Evolutionary conservation across 2,888 invertebrate species (phyloP).

Genomic region (Drosophila anomelani): DNA sequence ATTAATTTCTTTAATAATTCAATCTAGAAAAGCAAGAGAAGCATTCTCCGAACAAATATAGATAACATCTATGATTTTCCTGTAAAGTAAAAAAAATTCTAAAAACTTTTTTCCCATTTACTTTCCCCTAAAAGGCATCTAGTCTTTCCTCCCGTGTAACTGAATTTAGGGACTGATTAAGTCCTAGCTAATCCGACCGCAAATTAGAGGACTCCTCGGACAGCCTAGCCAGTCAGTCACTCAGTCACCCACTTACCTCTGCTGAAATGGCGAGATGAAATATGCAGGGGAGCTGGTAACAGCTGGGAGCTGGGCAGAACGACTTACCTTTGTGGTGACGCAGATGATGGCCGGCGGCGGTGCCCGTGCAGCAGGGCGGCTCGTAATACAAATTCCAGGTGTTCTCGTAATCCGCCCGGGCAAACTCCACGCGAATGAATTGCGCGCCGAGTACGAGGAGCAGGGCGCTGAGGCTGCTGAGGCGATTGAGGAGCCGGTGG

Average conservation of each 20-base stretch:
- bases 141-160: slow-evolving; percentile 11
- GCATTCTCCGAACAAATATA: too few species aligned
- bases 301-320: background rate
- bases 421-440: slow-evolving; percentile 84
- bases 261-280: slow-evolving; percentile 40
- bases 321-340: slow-evolving; percentile 90
- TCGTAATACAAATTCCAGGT: slow-evolving; percentile 91
- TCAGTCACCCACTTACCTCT: slow-evolving; percentile 57
- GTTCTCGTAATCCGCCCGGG: slow-evolving; percentile 87
- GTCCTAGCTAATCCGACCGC: slow-evolving; percentile 28
- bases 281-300: slow-evolving; percentile 29
- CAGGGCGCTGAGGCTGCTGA: slow-evolving; percentile 54
- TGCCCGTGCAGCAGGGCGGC: slow-evolving; percentile 89
- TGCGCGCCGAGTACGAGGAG: slow-evolving; percentile 66
- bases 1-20: background rate
- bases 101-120: too few species aligned
- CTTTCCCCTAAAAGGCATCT: background rate
- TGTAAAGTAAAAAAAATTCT: too few species aligned
- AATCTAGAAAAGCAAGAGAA: background rate
- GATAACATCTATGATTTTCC: background rate
- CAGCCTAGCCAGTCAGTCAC: background rate
- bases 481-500: slow-evolving; percentile 26
- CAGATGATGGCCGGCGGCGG: slow-evolving; percentile 87
- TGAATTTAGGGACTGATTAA: slow-evolving; percentile 31
- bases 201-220: slow-evolving; percentile 27